These are phyloP conservation scores for Chaetophractus vellerosus DNA, from an alignment of 2,797 vertebrate species.

Conservation along the genomic window DNA sequence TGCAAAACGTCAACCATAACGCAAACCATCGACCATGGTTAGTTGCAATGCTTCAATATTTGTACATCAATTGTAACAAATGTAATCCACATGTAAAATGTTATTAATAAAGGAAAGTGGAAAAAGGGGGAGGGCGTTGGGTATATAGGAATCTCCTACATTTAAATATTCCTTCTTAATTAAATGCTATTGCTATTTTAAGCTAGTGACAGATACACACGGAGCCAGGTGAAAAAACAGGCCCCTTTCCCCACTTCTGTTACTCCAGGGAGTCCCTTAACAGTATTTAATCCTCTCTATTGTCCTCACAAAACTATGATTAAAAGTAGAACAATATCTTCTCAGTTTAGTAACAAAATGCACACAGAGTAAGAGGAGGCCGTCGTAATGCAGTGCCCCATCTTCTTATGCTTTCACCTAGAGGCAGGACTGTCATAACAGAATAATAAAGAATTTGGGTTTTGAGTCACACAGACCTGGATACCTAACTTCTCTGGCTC, in stretches of 20 bases:
- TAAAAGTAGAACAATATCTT: constrained; percentile 22
- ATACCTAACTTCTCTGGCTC: neutral
- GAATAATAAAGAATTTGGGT: constrained; percentile 43
- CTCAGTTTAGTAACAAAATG: neutral
- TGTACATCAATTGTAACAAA: too few relatives aligned
- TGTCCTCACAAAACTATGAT: constrained; percentile 21
- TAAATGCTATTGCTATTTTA: neutral
- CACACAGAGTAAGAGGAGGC: neutral
- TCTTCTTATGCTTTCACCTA: neutral
- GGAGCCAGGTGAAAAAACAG: neutral
- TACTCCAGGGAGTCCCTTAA: neutral
- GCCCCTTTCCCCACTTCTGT: neutral
- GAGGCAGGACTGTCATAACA: neutral
- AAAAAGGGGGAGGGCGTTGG: too few relatives aligned
- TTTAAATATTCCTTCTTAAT: constrained; percentile 37
- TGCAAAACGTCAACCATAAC: too few relatives aligned
- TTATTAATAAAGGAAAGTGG: too few relatives aligned
- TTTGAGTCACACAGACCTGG: neutral
- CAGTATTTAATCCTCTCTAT: neutral
- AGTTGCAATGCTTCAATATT: too few relatives aligned
- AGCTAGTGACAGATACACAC: constrained; percentile 45
- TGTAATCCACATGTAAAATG: too few relatives aligned
- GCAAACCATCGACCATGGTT: too few relatives aligned
- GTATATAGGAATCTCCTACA: too few relatives aligned
- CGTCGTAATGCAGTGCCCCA: fast-evolving